Conservation (phyloP, 2,797 vertebrate species). For the Hoplostethus mediterraneus region DNA sequence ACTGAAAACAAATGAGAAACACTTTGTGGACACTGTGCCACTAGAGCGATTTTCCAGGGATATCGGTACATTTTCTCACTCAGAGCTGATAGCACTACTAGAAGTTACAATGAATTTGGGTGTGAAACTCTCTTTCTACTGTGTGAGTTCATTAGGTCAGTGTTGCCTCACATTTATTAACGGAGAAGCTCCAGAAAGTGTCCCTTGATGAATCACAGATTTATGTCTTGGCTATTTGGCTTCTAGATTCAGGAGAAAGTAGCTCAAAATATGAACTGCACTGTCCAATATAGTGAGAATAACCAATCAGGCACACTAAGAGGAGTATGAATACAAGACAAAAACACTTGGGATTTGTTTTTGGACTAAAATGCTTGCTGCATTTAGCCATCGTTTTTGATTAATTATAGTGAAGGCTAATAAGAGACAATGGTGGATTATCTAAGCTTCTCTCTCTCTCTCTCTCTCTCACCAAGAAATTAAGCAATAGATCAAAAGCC, state of each 20-base stretch:
- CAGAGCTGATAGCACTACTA: not conserved
- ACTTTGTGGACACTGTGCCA: not conserved
- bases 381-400: not conserved
- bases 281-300: no score
- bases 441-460: not conserved
- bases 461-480: not conserved
- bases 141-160: not conserved
- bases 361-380: not conserved
- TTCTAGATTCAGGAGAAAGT: no score
- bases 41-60: not conserved
- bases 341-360: not conserved
- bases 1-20: slow-evolving; percentile 20
- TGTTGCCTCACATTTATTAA: not conserved
- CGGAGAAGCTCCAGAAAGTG: no score
- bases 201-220: no score
- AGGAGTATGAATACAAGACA: no score
- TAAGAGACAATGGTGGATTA: not conserved
- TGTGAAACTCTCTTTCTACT: not conserved
- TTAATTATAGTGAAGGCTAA: not conserved
- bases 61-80: not conserved
- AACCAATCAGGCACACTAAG: no score
- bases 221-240: no score
- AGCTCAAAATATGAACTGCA: no score
- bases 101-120: not conserved
- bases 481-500: not conserved